Conservation (phyloP, 2,797 vertebrate species). For the Eremophila alpestris region DNA sequence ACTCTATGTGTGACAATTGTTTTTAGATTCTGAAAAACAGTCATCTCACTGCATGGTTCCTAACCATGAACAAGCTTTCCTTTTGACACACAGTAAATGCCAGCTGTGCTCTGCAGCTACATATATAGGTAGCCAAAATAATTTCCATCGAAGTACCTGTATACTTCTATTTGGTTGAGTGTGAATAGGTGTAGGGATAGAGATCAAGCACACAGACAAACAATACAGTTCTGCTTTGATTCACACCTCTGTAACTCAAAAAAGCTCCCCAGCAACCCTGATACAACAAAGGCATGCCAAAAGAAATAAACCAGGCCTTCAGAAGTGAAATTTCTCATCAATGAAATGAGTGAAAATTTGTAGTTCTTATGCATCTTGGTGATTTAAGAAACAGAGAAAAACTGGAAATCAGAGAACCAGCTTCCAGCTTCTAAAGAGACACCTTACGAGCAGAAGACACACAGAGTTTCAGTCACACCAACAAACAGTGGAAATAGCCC, state of each 20-base stretch:
- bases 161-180: not conserved
- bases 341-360: not conserved
- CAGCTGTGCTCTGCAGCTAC: not conserved
- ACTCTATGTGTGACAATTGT: not conserved
- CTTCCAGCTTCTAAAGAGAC: not conserved
- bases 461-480: not conserved
- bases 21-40: not conserved
- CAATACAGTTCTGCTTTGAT: not conserved
- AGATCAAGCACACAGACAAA: not conserved
- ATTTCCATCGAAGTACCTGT: not conserved
- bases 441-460: not conserved
- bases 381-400: not conserved
- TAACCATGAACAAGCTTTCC: not conserved
- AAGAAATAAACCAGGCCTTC: not conserved
- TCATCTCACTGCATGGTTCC: not conserved
- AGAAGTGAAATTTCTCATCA: not conserved
- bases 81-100: not conserved
- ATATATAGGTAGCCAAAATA: not conserved
- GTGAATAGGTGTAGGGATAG: not conserved
- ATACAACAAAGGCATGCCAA: not conserved
- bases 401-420: not conserved
- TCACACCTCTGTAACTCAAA: not conserved
- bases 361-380: not conserved
- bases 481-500: not conserved
- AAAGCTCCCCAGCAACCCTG: not conserved